Conservation (phyloP, 2,797 vertebrate genomes). For the Melanitta fusca region DNA sequence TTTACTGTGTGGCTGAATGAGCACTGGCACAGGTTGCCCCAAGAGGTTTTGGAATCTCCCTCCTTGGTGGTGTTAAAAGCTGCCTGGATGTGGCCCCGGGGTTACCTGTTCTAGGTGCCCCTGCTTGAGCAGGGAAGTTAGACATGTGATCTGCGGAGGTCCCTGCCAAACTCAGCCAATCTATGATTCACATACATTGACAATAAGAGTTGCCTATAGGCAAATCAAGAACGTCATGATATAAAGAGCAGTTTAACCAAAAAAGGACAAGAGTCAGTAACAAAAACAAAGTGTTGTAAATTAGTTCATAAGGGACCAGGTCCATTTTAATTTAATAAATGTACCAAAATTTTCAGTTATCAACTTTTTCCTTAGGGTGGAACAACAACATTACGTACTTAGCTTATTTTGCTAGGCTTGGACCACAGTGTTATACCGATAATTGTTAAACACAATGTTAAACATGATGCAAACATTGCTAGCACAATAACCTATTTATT, state of each 20-base stretch:
- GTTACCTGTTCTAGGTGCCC: too few species aligned
- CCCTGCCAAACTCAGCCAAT: neutral
- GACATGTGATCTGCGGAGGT: neutral
- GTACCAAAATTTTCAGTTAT: neutral
- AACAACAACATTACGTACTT: neutral
- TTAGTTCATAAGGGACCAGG: constrained; percentile 32
- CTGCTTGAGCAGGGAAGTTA: neutral
- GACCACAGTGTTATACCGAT: neutral
- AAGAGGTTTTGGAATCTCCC: too few species aligned
- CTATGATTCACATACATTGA: neutral
- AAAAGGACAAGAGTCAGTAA: constrained; percentile 43
- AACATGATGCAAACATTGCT: neutral
- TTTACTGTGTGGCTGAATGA: too few species aligned
- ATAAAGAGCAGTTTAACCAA: constrained; percentile 9
- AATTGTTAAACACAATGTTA: neutral
- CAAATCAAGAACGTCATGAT: constrained; percentile 32
- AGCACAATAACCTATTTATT: neutral
- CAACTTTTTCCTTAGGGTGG: neutral
- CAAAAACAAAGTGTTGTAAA: constrained; percentile 39
- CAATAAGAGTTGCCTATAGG: neutral
- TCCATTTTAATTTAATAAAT: constrained; percentile 14
- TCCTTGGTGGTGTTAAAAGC: too few species aligned
- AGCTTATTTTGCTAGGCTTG: neutral
- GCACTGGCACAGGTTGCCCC: too few species aligned
- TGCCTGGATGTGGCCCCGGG: too few species aligned